These are phyloP conservation scores for Saccopteryx leptura DNA, from an alignment of 2,113 vertebrate species.

Conservation along the genomic window DNA sequence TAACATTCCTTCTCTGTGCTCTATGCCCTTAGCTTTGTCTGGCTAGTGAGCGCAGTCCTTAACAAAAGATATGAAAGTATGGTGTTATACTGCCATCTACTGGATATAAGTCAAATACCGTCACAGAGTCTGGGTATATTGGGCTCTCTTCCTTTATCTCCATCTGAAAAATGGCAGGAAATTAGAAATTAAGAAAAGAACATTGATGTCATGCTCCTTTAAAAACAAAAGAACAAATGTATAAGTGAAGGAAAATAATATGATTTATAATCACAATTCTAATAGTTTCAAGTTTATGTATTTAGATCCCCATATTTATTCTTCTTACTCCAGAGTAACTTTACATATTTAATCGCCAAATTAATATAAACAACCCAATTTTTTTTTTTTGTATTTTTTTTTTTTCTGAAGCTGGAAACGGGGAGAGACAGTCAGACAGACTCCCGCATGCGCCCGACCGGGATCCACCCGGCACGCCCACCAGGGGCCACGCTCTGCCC, in stretches of 20 bases:
- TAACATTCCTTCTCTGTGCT: background rate
- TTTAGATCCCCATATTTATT: background rate
- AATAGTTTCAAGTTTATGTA: background rate
- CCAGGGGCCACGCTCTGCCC: too few relatives aligned
- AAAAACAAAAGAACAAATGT: constrained; percentile 5
- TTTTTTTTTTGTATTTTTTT: too few relatives aligned
- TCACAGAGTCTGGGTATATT: background rate
- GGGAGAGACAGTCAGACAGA: too few relatives aligned
- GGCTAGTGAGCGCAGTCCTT: fast-evolving
- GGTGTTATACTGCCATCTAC: constrained; percentile 61
- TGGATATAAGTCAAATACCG: background rate
- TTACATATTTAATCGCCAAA: background rate
- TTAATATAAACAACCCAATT: background rate
- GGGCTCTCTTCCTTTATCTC: background rate
- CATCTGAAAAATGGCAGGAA: background rate
- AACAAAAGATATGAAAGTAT: background rate
- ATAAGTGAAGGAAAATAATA: background rate
- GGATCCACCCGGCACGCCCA: too few relatives aligned
- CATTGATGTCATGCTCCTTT: background rate
- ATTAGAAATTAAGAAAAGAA: background rate
- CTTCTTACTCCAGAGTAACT: background rate
- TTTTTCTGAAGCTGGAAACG: too few relatives aligned
- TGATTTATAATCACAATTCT: background rate
- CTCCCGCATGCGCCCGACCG: too few relatives aligned
- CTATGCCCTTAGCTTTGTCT: background rate